Conservation (phyloP, 30 jellyfish, hydroid and myxozoan genomes). For the Pseudorhiza aurosa region DNA sequence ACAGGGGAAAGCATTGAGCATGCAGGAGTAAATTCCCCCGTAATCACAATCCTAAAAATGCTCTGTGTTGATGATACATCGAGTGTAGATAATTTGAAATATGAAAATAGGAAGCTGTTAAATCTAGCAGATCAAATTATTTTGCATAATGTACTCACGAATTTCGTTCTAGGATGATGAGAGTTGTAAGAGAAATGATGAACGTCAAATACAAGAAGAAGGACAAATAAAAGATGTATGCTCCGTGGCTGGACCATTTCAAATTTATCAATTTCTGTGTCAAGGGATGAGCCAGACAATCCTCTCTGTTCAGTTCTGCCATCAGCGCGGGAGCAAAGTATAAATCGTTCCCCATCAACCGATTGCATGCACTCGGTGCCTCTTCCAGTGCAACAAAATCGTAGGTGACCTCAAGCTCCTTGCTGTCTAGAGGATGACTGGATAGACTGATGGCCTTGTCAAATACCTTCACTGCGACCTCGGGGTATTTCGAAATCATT, state of each 20-base stretch:
- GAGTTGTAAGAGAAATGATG: constrained; percentile 11
- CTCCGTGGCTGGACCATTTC: constrained; percentile 42
- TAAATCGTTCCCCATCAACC: constrained; percentile 3
- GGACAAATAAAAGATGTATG: constrained; percentile 3
- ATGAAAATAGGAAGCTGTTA: no score
- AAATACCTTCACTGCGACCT: constrained; percentile 28
- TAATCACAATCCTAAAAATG: no score
- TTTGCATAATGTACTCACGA: no score
- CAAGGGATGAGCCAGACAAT: constrained; percentile 38
- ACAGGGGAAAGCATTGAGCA: no score
- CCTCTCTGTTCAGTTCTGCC: constrained; percentile 13
- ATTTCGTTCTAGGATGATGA: constrained; percentile 31
- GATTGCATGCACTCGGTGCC: constrained; percentile 1
- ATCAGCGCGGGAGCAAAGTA: constrained; percentile 52
- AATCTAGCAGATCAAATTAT: no score
- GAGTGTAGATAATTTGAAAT: no score
- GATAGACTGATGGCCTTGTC: constrained; percentile 37
- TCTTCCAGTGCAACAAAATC: constrained; percentile 23
- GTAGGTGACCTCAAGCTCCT: constrained; percentile 12
- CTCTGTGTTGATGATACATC: no score
- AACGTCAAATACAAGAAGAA: constrained; percentile 16
- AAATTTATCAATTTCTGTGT: constrained; percentile 26
- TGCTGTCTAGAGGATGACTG: constrained; percentile 6
- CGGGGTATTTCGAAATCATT: constrained; percentile 42
- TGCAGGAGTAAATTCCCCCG: no score